Evolutionary conservation across 2,888 invertebrate species (phyloP), one percentile per base, ranked within the genome.

Genomic region (Tiphia femorata): DNA sequence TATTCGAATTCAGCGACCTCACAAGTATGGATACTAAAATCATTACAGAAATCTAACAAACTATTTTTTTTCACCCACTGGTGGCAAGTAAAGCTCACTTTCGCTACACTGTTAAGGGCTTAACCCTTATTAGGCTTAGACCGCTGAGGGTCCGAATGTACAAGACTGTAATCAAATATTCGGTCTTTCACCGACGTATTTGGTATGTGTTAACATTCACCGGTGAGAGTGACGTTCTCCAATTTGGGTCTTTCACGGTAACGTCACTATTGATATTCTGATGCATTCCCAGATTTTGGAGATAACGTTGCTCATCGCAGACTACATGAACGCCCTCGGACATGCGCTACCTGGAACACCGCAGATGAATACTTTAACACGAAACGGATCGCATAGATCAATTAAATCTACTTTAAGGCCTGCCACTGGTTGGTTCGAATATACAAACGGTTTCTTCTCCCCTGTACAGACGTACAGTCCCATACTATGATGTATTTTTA

Each of bases 261-360:
- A 46, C 46, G 30, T 30, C 17, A 37, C 27, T 42, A 20, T 49
- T 10, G 0, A n/a, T 2, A 16, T 5, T 20, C 48, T 49, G 12
- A 35, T 33, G n/a, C n/a, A n/a, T 56, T 73, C 75, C 2, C 84
- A 92, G 92, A 96, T 96, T 84, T 88, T 93, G 51, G 96, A 96
- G 86, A 89, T 96, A 56, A 96, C 96, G 0, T 87, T 96, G 62
- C 86, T 96, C 20, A 95, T 96, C 78, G 96, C 96, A 19, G 96
- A 96, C 85, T 96, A 96, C 84, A 96, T 96, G 91, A 96, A 96
- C 85, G 93, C 95, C 0, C 82, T 94, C 68, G 91, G 91, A 0
- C 90, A 91, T 51, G 89, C 91, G 35, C 85, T 88, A 54, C 89
- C 92, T 0, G 92, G 91, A 4, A 93, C 94, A 0, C 94, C 94